These are phyloP conservation scores for Kradibia gibbosae DNA, from an alignment of 1,140 invertebrate species.

Conservation along the genomic window DNA sequence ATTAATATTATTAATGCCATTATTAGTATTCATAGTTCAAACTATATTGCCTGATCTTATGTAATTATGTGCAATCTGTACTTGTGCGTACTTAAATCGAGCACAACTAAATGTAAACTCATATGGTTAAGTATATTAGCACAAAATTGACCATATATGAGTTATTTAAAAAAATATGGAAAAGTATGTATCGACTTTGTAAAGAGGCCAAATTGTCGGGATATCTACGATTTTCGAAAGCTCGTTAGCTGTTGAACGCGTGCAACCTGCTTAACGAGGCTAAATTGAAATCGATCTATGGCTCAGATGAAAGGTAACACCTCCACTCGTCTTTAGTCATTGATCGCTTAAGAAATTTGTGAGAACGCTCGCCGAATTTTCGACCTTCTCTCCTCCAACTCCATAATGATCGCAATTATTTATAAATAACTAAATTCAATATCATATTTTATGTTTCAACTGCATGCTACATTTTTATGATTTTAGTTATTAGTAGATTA, in stretches of 20 bases:
- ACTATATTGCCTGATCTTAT: no score
- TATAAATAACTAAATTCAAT: no score
- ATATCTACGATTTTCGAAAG: slow-evolving; percentile 72
- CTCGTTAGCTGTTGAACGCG: slow-evolving; percentile 68
- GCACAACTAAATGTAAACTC: neutral
- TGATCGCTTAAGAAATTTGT: slow-evolving; percentile 20
- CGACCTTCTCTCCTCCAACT: no score
- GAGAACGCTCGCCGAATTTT: neutral
- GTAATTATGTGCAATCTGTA: no score
- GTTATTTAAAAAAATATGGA: neutral
- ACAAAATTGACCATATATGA: neutral
- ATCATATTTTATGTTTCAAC: no score
- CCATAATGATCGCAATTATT: no score
- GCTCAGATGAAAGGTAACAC: neutral
- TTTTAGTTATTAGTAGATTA: no score
- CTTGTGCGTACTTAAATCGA: no score
- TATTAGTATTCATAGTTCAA: no score
- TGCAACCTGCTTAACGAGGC: slow-evolving; percentile 68
- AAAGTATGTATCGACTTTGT: neutral
- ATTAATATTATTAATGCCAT: no score
- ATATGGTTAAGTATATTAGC: neutral
- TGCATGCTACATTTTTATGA: no score
- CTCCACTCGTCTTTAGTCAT: neutral
- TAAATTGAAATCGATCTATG: slow-evolving; percentile 72
- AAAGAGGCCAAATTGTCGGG: slow-evolving; percentile 67